Evolutionary conservation across 2,888 invertebrate species (phyloP).

Genomic region (Desoria tigrina): DNA sequence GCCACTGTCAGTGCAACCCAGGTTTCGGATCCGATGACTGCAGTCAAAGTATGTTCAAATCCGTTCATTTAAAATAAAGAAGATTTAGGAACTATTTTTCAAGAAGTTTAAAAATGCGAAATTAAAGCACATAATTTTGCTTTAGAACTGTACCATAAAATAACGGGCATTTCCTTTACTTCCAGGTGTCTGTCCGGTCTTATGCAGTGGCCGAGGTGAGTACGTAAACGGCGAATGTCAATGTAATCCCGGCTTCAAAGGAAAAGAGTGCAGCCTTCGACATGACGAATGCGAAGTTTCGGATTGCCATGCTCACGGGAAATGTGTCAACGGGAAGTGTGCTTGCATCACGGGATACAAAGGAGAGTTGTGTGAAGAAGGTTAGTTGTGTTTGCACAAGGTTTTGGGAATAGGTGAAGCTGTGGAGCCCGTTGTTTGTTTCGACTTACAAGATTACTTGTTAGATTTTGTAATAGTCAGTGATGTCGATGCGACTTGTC

Average conservation of each 20-base stretch:
- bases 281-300: constrained; percentile 95
- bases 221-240: constrained; percentile 95
- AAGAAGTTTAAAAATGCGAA: no score
- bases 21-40: constrained; percentile 97
- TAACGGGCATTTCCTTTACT: no score
- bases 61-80: no score
- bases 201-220: constrained; percentile 95
- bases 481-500: no score
- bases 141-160: no score
- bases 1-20: constrained; percentile 93
- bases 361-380: constrained; percentile 90
- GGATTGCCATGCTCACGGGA: constrained; percentile 94
- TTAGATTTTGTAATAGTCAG: no score
- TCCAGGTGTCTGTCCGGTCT: constrained; percentile 87
- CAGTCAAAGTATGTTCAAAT: constrained; percentile 77
- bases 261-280: constrained; percentile 90
- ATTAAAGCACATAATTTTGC: no score
- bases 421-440: no score
- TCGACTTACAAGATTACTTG: no score
- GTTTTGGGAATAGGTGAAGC: neutral
- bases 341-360: constrained; percentile 91
- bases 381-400: constrained; percentile 61
- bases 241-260: constrained; percentile 98
- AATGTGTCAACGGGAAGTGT: constrained; percentile 93
- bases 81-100: no score